Percentiles rank a stretch among this genome's conserved stretches.
Conservation (phyloP, 2,797 vertebrate species). For the Pangasius mekongensis region DNA sequence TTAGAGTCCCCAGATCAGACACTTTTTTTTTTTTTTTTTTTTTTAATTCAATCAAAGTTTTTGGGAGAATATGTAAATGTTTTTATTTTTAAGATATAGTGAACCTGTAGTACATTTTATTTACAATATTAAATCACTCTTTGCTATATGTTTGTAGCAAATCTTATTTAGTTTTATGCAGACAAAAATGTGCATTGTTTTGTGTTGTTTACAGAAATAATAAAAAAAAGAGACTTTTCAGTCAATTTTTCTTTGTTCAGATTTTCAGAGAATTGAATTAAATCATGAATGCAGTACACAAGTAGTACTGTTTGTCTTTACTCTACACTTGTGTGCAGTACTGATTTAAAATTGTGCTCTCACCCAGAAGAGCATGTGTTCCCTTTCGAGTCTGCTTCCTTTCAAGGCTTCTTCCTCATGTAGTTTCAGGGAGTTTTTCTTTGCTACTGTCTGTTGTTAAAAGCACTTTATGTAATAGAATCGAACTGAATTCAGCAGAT, state of each 20-base stretch:
- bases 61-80: not conserved
- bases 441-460: too few relatives aligned
- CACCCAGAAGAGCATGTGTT: not conserved
- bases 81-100: not conserved
- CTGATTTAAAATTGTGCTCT: not conserved
- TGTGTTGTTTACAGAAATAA: not conserved
- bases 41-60: too few relatives aligned
- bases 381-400: not conserved
- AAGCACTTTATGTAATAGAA: not conserved
- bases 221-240: not conserved
- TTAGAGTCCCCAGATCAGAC: not conserved
- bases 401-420: not conserved
- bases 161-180: not conserved
- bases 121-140: not conserved
- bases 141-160: too few relatives aligned
- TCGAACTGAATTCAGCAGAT: too few relatives aligned
- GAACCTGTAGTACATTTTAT: not conserved
- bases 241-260: not conserved
- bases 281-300: not conserved
- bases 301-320: not conserved
- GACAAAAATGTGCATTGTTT: not conserved
- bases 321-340: not conserved
- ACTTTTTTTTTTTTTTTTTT: too few relatives aligned
- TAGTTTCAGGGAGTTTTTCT: not conserved
- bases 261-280: not conserved